Base-by-base conservation (phyloP, 2,113 vertebrate genomes). In the Ibidorhyncha struthersii region DNA sequence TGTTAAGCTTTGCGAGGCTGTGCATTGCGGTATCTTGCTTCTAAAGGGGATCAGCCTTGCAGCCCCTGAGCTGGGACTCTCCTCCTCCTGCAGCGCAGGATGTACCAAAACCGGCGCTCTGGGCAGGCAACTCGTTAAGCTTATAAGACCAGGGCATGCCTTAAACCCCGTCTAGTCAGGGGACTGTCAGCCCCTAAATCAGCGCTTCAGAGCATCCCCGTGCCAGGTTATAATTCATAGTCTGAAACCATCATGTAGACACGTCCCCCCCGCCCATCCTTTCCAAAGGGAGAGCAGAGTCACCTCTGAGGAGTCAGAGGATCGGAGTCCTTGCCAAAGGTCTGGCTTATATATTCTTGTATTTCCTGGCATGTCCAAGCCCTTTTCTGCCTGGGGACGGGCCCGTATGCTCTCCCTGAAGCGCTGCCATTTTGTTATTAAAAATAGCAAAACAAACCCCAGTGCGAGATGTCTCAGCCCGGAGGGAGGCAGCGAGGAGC, bases 401-500 rank as follows among this genome's bases (percentile, higher is more conserved):
- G 52, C 23, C 19, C 30, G 41, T 58, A 25, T 40, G 63, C 43
- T 15, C 27, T 41, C 30, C 13, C 56, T 20, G 41, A 22, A 62
- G 63, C 23, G 1, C 23, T 61, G 40, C 76, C 17, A 1, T 62
- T 55, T 85, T 55, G 32, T 17, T 34, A 6, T 55, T n/a, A 38
- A 70, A 52, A 77, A 12, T 0, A 59, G 27, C 12, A 34, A 62
- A 66, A 17, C 52, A 34, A 34, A 27, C 3, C 7, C 25, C 29
- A 10, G 6, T 13, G 72, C 27, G 41, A 26, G 86, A 38, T 21
- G 30, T n/a, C 8, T 32, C 6, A 76, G 73, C 73, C 91, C 87
- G 1, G 93, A 18, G 19, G 85, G 96, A 94, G 95, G 95, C 96
- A 95, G 92, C 58, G 32, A 69, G 90, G 92, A 95, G 87, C 87